These are phyloP conservation scores for Lepidocyrtoides sp. DNA, from an alignment of 2,888 invertebrate genomes.

Conservation along the genomic window DNA sequence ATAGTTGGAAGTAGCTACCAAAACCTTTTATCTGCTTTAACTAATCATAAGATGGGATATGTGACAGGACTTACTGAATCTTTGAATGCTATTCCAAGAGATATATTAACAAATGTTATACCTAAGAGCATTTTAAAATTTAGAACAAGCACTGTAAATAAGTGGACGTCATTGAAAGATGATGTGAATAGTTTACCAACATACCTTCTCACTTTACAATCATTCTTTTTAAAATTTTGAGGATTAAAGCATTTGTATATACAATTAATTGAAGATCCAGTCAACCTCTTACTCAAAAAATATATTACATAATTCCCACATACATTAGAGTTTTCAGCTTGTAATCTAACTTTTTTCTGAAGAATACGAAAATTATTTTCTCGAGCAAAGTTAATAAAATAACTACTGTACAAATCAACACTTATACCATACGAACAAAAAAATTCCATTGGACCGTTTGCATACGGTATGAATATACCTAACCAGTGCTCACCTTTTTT, in stretches of 20 bases:
- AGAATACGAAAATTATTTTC: neutral
- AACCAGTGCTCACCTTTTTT: conserved; percentile 44
- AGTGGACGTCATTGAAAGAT: no score
- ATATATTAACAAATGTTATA: neutral
- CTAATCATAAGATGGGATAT: no score
- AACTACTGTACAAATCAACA: neutral
- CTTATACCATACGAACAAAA: conserved; percentile 45
- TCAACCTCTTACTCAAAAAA: conserved; percentile 41
- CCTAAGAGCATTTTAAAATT: no score
- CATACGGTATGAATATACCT: conserved; percentile 11
- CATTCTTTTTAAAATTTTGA: conserved; percentile 31
- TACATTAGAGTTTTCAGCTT: neutral
- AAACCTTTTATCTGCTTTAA: no score
- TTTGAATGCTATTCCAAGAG: no score
- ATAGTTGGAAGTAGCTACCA: no score
- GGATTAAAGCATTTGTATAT: conserved; percentile 32
- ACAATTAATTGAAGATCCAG: neutral
- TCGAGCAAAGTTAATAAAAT: conserved; percentile 21
- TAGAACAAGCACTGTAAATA: no score
- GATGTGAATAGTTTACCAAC: no score
- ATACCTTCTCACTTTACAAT: neutral
- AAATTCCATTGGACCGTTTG: conserved; percentile 25
- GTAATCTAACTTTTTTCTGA: conserved; percentile 7
- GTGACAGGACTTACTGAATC: no score
- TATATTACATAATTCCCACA: conserved; percentile 60